Evolutionary conservation across 2,113 vertebrate genomes (phyloP).

Genomic region (Ptilorrhoa leucosticta): DNA sequence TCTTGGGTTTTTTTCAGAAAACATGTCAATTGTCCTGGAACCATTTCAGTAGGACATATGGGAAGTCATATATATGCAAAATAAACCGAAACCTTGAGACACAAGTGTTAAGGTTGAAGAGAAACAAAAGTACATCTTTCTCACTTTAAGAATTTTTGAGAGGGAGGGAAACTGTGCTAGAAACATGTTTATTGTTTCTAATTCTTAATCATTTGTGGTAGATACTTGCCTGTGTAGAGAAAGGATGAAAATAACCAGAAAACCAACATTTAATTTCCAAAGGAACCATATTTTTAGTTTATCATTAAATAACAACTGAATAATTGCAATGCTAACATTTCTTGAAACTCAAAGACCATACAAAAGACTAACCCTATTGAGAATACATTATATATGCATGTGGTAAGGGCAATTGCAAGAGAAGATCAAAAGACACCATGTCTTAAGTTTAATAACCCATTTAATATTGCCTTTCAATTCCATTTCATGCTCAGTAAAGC

Average conservation of each 20-base stretch:
- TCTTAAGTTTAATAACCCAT: constrained; percentile 79
- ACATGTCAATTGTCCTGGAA: neutral
- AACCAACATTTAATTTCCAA: neutral
- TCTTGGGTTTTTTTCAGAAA: neutral
- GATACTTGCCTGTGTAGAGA: neutral
- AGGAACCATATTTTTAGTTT: neutral
- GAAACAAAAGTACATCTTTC: neutral
- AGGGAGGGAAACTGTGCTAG: neutral
- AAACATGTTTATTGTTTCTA: neutral
- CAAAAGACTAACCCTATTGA: constrained; percentile 4
- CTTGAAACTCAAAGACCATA: constrained; percentile 11
- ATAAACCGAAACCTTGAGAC: neutral
- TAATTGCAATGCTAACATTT: constrained; percentile 28
- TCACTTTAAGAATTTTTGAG: neutral
- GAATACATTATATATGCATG: constrained; percentile 24
- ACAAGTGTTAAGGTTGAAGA: neutral
- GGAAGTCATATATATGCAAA: neutral
- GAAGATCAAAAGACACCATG: constrained; percentile 68
- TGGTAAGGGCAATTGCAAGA: constrained; percentile 42
- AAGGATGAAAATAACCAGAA: neutral
- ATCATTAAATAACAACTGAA: neutral
- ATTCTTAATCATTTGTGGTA: neutral
- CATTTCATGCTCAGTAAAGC: constrained; percentile 82
- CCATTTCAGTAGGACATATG: neutral
- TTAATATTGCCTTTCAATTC: constrained; percentile 77